Evolutionary conservation across 2,113 vertebrate species (phyloP), one percentile per base, ranked within the genome.

Genomic region (Neolamprologus cancellatus): DNA sequence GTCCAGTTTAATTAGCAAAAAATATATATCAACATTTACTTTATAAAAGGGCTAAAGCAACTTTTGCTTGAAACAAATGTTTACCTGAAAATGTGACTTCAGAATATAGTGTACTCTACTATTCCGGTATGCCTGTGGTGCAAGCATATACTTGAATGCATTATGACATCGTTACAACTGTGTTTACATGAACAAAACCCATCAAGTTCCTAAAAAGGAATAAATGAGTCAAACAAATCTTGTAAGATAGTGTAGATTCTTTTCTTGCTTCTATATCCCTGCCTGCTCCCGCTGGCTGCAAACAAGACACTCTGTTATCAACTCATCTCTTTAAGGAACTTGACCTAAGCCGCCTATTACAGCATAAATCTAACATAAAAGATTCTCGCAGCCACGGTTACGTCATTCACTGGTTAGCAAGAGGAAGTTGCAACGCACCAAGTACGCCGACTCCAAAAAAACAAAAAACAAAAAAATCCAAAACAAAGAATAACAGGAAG

Each of bases 371-470:
- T 46, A 28, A 25, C 69, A 74, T 46, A 17, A 74, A 30, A 74
- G 69, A 46, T 18, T 11, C 41, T 2, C 1, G 14, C 20, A 71
- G 39, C 39, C 5, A 71, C 3, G 1, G 20, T 25, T 41, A 71
- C 8, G 1, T 44, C 66, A 71, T 44, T 44, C 66, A 10, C 20
- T 44, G 66, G 36, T 71, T 71, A 71, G 66, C 36, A 25, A 25
- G 69, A 28, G 41, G 69, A 44, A 17, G 41, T 46, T 28, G 69
- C 66, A 71, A 25, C 4, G 66, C 36, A 25, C 8, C 12, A 25
- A 25, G 39, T 44, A 44, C 20, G 8, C 20, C 0, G 18, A 36
- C 10, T n/a, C 11, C 6, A 0, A 64, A n/a, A 41, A 3, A 34
- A 34, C 3, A 18, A 61, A 34, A 15, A 18, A 39, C 1, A 17